Evolutionary conservation across 2,113 vertebrate species (phyloP), one percentile per base, ranked within the genome.

Genomic region (Holacanthus passer): DNA sequence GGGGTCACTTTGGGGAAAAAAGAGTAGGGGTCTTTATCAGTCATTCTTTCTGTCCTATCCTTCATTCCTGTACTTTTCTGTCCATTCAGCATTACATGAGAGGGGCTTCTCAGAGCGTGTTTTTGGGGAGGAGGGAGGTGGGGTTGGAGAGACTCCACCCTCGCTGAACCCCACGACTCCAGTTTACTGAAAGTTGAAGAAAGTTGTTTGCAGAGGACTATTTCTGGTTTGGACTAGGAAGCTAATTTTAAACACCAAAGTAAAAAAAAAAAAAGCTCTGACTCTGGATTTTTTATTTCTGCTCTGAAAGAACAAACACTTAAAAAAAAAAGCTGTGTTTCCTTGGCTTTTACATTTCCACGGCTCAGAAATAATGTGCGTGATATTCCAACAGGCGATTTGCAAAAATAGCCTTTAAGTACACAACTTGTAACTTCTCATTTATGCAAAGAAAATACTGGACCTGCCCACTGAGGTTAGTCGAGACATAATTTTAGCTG

Each of bases 11-110:
- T 45, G 32, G 52, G 17, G 29, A 55, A 77, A 47, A 19, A 17
- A 47, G 55, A 29, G 92, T 88, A 81, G 87, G 88, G 89, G 87
- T 92, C 88, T 93, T 80, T 95, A 78, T 77, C 74, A 77, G 47
- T 50, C 56, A 66, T 66, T 81, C 60, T 72, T 48, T 50, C 74
- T 73, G 16, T 27, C 27, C 41, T 66, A 19, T 66, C 79, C 79
- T 93, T 90, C 90, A 94, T 95, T 95, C 93, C 93, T 93, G 86
- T 91, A 95, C 93, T 95, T 90, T 97, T 96, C 90, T 94, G 95
- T 92, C 93, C 85, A 95, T 95, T 96, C 95, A 95, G 96, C 96
- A 95, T 77, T 92, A 91, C 87, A 87, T 78, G 81, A 87, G 73
- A 89, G 91, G 94, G 93, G 92, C 87, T 95, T 90, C 86, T 91